These are phyloP conservation scores for Vireo griseus DNA, from an alignment of 2,797 vertebrate genomes.

Conservation along the genomic window DNA sequence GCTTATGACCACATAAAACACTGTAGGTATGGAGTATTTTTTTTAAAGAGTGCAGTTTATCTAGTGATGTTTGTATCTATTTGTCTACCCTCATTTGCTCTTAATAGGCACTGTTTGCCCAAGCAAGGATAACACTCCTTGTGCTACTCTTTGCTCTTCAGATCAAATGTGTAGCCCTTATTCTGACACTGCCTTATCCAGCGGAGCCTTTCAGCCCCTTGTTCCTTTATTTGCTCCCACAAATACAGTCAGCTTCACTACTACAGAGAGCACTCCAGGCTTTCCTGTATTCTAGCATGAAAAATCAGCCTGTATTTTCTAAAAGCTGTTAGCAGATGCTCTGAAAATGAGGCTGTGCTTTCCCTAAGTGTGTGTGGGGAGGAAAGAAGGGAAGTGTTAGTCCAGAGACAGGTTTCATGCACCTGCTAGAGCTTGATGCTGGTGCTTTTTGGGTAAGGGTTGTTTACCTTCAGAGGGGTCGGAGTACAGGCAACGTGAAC, in stretches of 20 bases:
- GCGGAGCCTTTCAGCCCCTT: neutral
- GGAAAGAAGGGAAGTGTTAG: neutral
- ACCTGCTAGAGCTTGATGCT: neutral
- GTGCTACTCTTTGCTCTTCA: neutral
- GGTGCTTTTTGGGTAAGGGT: neutral
- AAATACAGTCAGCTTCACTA: accelerated
- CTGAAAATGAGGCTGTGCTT: neutral
- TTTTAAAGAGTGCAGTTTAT: neutral
- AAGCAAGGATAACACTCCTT: neutral
- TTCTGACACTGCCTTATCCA: neutral
- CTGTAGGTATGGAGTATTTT: neutral
- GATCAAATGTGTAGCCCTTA: neutral
- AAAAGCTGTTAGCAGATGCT: neutral
- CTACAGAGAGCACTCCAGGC: neutral
- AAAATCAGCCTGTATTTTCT: neutral
- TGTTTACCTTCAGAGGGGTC: neutral
- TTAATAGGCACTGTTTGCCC: neutral
- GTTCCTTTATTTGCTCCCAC: neutral
- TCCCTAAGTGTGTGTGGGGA: neutral
- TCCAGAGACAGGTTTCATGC: neutral
- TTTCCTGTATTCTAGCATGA: neutral
- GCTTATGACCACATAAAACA: neutral
- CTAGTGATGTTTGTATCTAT: neutral
- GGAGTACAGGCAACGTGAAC: neutral
- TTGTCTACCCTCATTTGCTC: neutral